Conservation (phyloP, 2,113 vertebrate genomes). For the Labeo catla region DNA sequence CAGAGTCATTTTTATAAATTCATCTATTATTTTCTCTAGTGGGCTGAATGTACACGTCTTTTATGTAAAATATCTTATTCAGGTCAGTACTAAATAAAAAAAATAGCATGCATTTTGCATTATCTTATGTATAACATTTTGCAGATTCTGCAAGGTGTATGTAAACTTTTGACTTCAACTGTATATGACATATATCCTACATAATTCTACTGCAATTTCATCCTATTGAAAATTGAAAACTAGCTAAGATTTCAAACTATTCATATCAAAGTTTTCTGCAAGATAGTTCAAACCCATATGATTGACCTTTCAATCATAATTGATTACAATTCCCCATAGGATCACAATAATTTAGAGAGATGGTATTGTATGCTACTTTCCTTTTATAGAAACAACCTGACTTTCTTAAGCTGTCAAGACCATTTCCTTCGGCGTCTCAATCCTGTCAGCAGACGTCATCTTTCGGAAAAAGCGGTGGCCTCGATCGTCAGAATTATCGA, state of each 20-base stretch:
- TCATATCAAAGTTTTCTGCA: neutral
- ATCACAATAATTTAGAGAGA: neutral
- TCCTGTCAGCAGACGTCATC: conserved; percentile 56
- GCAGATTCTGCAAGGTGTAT: too few relatives aligned
- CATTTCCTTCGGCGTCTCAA: conserved; percentile 61
- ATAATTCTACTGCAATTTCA: neutral
- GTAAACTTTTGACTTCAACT: too few relatives aligned
- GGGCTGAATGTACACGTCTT: too few relatives aligned
- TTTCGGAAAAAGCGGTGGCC: conserved; percentile 82
- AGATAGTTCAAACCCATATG: neutral
- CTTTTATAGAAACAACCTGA: conserved; percentile 17
- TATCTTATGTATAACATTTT: too few relatives aligned
- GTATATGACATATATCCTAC: neutral
- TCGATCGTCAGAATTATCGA: conserved; percentile 72
- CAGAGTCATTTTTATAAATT: too few relatives aligned
- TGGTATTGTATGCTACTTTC: neutral
- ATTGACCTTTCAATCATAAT: neutral
- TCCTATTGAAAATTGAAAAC: neutral
- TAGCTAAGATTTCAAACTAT: neutral
- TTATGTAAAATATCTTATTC: too few relatives aligned
- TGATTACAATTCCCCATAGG: neutral
- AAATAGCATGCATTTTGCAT: too few relatives aligned
- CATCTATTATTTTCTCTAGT: too few relatives aligned
- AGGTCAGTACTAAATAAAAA: too few relatives aligned
- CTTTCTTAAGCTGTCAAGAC: conserved; percentile 64